Percentiles rank a stretch among this genome's conserved stretches.
Evolutionary conservation across 1,140 invertebrate species (phyloP).

Genomic region (Neuroterus valhalla): DNA sequence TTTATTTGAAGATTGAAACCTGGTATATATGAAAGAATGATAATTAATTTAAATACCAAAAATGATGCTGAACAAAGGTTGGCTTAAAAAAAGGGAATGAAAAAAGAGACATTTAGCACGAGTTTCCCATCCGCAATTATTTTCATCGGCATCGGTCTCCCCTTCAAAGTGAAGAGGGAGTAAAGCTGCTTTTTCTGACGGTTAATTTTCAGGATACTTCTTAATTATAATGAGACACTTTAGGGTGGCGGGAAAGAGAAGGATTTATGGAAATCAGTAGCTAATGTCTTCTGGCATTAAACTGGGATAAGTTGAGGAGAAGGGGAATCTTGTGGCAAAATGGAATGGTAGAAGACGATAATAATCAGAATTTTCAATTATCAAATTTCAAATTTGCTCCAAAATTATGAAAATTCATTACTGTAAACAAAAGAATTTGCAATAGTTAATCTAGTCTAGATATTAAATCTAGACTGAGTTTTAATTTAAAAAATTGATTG

Average conservation of each 20-base stretch:
- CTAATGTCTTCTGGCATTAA: slow-evolving; percentile 74
- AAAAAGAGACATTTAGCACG: slow-evolving; percentile 17
- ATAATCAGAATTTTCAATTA: neutral
- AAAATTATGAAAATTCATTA: neutral
- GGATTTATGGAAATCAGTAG: slow-evolving; percentile 72
- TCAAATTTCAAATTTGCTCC: neutral
- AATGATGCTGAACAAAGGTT: neutral
- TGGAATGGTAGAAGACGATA: slow-evolving; percentile 37
- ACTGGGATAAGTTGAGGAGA: slow-evolving; percentile 51
- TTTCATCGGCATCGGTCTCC: neutral
- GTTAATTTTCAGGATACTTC: slow-evolving; percentile 72
- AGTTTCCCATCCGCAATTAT: slow-evolving; percentile 20
- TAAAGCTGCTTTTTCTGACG: slow-evolving; percentile 59
- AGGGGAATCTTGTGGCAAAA: slow-evolving; percentile 20
- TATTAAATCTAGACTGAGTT: too few species aligned
- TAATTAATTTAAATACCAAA: neutral
- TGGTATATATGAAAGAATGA: neutral
- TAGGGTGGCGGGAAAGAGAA: slow-evolving; percentile 57
- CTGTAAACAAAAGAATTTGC: too few species aligned
- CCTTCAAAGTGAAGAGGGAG: neutral
- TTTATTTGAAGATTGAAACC: too few species aligned
- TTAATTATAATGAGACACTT: slow-evolving; percentile 74
- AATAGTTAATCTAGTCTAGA: too few species aligned
- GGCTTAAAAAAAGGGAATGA: neutral
- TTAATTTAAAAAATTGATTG: too few species aligned